Evolutionary conservation across 1,140 invertebrate species (phyloP).

Genomic region (Drosophila melanica): DNA sequence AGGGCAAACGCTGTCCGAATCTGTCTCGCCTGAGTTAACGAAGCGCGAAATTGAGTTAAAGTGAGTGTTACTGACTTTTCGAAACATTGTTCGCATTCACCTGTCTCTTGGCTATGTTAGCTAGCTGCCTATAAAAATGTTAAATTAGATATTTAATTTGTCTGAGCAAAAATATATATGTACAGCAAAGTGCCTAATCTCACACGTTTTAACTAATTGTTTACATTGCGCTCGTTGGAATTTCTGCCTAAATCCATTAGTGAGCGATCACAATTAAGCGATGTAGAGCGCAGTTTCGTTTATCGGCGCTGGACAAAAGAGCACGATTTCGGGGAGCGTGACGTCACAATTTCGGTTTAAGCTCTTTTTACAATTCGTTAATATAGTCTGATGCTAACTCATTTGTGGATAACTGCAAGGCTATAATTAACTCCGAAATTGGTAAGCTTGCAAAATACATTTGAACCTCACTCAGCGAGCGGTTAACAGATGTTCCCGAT

Average conservation of each 20-base stretch:
- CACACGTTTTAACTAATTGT: constrained; percentile 32
- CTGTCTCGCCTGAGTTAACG: constrained; percentile 57
- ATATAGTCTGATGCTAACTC: no score
- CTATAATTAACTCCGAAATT: no score
- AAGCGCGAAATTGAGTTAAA: constrained; percentile 70
- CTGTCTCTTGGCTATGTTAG: constrained; percentile 6
- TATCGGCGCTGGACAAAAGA: no score
- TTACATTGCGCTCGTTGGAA: constrained; percentile 50
- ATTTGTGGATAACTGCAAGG: no score
- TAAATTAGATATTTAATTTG: constrained; percentile 14
- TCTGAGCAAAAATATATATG: neutral
- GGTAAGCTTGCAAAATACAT: no score
- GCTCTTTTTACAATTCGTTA: no score
- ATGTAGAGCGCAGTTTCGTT: no score
- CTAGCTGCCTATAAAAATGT: constrained; percentile 28
- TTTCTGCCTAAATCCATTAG: constrained; percentile 55
- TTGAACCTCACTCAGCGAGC: no score
- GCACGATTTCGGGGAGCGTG: no score
- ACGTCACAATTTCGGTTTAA: no score
- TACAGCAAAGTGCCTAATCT: neutral
- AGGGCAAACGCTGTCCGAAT: neutral
- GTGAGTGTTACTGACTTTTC: constrained; percentile 32
- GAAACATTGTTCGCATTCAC: constrained; percentile 35
- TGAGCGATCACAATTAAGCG: constrained; percentile 19
- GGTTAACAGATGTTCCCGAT: no score